Percentiles rank a stretch among this genome's conserved stretches.
These are phyloP conservation scores for Notolabrus celidotus DNA, from an alignment of 2,797 vertebrate species.

Conservation along the genomic window DNA sequence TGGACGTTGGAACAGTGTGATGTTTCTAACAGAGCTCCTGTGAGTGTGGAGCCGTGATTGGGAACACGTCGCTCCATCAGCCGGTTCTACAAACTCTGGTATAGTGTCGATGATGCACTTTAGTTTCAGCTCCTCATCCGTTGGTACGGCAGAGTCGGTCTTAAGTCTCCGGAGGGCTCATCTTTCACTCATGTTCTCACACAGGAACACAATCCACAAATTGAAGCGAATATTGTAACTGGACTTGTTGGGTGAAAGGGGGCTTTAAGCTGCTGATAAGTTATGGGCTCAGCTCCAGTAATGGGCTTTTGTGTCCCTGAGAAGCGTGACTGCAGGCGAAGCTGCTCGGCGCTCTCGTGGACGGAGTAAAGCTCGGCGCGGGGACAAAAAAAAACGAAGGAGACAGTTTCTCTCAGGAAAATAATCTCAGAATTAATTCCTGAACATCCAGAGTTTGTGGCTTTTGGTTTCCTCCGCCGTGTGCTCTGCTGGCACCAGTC, in stretches of 20 bases:
- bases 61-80: constrained; percentile 5
- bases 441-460: constrained; percentile 2
- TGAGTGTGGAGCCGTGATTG: background rate
- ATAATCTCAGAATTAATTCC: constrained; percentile 41
- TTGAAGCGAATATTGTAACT: constrained; percentile 61
- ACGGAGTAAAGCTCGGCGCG: constrained; percentile 23
- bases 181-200: constrained; percentile 31
- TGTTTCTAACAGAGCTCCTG: no score
- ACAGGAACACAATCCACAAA: constrained; percentile 51
- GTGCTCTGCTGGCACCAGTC: constrained; percentile 56
- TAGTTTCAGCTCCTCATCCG: background rate
- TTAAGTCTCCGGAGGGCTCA: constrained; percentile 27
- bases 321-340: constrained; percentile 67
- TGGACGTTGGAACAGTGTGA: no score
- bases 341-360: constrained; percentile 39
- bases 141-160: background rate
- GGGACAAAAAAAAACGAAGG: constrained; percentile 25
- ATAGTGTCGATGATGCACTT: constrained; percentile 9
- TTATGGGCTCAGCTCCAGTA: constrained; percentile 71
- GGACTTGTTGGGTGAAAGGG: constrained; percentile 66
- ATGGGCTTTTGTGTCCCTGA: constrained; percentile 78
- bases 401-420: constrained; percentile 34
- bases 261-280: constrained; percentile 71
- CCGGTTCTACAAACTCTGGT: constrained; percentile 2
- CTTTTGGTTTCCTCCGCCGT: constrained; percentile 25